Evolutionary conservation across 1,140 invertebrate species (phyloP), one percentile per base, ranked within the genome.

Genomic region (Drosophila orosa): DNA sequence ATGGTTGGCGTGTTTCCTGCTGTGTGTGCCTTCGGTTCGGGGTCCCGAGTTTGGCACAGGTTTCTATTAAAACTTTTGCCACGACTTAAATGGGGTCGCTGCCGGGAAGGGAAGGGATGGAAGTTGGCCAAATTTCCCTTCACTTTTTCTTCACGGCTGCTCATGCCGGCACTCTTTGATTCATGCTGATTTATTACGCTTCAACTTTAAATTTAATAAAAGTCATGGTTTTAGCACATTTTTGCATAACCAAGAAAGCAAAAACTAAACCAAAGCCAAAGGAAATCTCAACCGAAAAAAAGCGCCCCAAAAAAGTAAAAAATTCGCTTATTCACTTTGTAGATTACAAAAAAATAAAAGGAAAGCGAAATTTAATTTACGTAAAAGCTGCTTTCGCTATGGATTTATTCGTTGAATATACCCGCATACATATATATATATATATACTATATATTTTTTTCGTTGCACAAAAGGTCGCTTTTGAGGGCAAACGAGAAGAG

Each of bases 1-100:
- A 91, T 90, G 90, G 89, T 89, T 91, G 81, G 81, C 89, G 90
- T 91, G 89, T 80, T 89, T 91, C 84, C 79, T 76, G 85, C 74
- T 81, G 75, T 71, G 74, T 47, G 19, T 27, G 54, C 24, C 22
- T 35, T 40, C 19, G 57, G 35, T 2, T 48, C 13, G 10, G 5
- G 55, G n/a, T 29, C 52, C 39, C 69, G 65, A 45, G 52, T 66
- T 65, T 42, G 56, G 63, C 68, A 29, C 56, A 31, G 50, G 33
- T 25, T 57, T 57, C 69, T 74, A 74, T 85, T 86, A 81, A 85
- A 85, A 85, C 39, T 78, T 84, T 82, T 47, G 57, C 50, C 54
- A 31, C 24, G 54, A 24, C 74, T 60, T 76, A 68, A 68, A 76
- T 62, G 45, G 40, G 27, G 39, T 59, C 25, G 39, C 25, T n/a